Evolutionary conservation across 2,888 invertebrate species (phyloP).

Genomic region (Hetaerina titia): DNA sequence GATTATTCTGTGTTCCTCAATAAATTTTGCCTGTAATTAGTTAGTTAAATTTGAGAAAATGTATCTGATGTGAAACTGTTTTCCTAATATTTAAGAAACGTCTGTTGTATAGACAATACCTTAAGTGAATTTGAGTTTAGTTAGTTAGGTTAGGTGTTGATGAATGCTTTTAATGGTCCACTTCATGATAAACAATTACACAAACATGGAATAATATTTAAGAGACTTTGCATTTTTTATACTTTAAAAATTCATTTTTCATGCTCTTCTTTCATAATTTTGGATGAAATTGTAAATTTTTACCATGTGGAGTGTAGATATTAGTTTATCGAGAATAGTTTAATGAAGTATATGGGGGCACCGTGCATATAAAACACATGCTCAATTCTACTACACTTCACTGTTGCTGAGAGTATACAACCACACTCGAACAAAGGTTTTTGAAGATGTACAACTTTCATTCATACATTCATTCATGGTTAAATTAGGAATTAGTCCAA

Average conservation of each 20-base stretch:
- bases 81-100: constrained; percentile 35
- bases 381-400: not conserved
- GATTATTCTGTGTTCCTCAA: constrained; percentile 14
- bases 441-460: not conserved
- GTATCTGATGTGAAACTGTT: constrained; percentile 39
- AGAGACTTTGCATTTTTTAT: constrained; percentile 62
- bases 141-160: constrained; percentile 15
- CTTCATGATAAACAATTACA: constrained; percentile 37
- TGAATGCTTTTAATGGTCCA: constrained; percentile 38
- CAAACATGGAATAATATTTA: constrained; percentile 38
- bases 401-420: not conserved
- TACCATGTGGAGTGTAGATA: not conserved
- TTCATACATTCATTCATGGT: constrained; percentile 2
- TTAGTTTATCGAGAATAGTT: not conserved
- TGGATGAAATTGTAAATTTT: not conserved
- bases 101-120: constrained; percentile 21
- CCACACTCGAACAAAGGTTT: not conserved
- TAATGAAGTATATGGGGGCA: not conserved
- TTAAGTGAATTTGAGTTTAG: not conserved
- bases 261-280: not conserved
- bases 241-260: constrained; percentile 33
- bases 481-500: constrained; percentile 4
- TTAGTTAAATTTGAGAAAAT: not conserved
- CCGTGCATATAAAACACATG: not conserved
- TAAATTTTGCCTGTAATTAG: constrained; percentile 4